Conservation (phyloP, 2,888 invertebrate species). For the Pedicia rivosa region DNA sequence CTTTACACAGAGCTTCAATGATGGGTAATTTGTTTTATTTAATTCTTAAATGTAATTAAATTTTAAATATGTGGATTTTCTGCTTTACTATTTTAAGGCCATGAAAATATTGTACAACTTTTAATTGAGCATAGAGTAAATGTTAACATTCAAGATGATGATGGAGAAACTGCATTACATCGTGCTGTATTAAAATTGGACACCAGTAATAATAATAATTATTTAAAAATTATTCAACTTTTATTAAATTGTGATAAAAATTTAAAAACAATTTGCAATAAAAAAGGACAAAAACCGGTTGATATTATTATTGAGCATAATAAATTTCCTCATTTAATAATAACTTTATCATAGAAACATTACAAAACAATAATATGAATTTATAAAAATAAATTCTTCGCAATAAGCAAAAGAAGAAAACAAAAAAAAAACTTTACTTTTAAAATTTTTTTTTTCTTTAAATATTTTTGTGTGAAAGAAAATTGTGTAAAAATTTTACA, state of each 20-base stretch:
- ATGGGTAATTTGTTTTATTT: slow-evolving; percentile 36
- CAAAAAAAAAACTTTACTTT: too few species aligned
- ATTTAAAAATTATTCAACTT: slow-evolving; percentile 31
- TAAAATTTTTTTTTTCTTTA: too few species aligned
- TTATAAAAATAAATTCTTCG: too few species aligned
- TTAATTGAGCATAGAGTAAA: slow-evolving; percentile 48
- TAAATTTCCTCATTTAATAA: slow-evolving; percentile 5
- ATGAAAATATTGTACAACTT: slow-evolving; percentile 45
- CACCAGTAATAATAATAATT: too few species aligned
- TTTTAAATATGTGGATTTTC: too few species aligned
- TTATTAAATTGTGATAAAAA: slow-evolving; percentile 28
- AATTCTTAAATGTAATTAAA: background rate
- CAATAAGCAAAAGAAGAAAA: too few species aligned
- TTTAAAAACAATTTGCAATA: slow-evolving; percentile 29
- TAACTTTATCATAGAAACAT: too few species aligned
- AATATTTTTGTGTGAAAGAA: too few species aligned
- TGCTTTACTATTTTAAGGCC: slow-evolving; percentile 34
- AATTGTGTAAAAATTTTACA: too few species aligned
- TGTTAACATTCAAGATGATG: slow-evolving; percentile 47
- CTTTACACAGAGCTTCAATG: slow-evolving; percentile 68
- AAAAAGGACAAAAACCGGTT: slow-evolving; percentile 31
- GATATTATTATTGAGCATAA: slow-evolving; percentile 23
- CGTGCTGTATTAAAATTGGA: slow-evolving; percentile 49
- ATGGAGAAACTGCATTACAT: slow-evolving; percentile 69
- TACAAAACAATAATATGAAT: too few species aligned